Evolutionary conservation across 2,113 vertebrate genomes (phyloP).

Genomic region (Cromileptes altivelis): DNA sequence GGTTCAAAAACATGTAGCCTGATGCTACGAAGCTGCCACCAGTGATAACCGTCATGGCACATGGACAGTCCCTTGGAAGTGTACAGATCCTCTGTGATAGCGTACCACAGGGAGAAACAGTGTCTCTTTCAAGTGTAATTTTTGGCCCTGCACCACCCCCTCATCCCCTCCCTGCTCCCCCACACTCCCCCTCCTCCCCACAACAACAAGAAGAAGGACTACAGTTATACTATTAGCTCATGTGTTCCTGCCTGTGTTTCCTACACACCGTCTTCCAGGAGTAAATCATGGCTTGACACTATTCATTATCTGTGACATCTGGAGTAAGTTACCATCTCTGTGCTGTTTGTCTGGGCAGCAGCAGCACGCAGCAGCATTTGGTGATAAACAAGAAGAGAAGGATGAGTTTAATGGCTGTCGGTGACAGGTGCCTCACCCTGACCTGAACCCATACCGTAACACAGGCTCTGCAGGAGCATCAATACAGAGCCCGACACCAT

Average conservation of each 20-base stretch:
- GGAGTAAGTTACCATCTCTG: conserved; percentile 51
- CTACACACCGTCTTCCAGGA: conserved; percentile 4
- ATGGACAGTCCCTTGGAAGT: conserved; percentile 34
- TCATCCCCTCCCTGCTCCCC: neutral
- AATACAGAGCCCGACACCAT: neutral
- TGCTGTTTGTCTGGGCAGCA: conserved; percentile 5
- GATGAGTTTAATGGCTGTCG: conserved; percentile 47
- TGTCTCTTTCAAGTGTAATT: conserved; percentile 48
- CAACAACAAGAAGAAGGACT: conserved; percentile 2
- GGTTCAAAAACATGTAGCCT: conserved; percentile 56
- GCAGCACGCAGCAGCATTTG: neutral
- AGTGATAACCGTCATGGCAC: conserved; percentile 57
- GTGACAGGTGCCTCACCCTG: conserved; percentile 33
- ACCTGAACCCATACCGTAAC: conserved; percentile 30
- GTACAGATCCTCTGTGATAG: conserved; percentile 55
- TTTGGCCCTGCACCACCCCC: neutral
- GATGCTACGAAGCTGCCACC: conserved; percentile 52
- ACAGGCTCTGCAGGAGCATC: neutral
- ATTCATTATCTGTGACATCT: conserved; percentile 62
- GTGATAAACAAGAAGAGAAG: conserved; percentile 40
- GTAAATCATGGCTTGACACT: conserved; percentile 47
- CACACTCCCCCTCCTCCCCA: neutral
- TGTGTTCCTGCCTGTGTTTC: conserved; percentile 68
- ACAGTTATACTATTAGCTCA: conserved; percentile 43
- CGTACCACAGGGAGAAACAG: neutral